These are phyloP conservation scores for Caenorhabditis uteleia DNA, from an alignment of 2,888 invertebrate species.

Conservation along the genomic window DNA sequence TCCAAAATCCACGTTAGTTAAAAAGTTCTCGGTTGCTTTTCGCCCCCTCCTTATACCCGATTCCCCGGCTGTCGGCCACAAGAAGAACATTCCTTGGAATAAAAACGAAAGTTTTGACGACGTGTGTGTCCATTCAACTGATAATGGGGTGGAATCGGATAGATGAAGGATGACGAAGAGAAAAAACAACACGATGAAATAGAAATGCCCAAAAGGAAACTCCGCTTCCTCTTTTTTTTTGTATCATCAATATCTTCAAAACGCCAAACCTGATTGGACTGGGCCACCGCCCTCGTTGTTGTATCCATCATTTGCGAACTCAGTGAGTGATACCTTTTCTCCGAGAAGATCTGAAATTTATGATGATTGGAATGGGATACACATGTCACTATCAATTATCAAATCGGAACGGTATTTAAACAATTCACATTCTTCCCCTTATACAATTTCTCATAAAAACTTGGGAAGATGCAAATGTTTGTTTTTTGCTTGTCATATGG, in stretches of 20 bases:
- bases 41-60: too few species aligned
- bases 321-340: constrained; percentile 49
- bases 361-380: not conserved
- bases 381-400: too few species aligned
- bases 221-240: not conserved
- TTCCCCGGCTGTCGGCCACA: too few species aligned
- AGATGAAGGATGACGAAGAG: constrained; percentile 3
- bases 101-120: not conserved
- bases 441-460: too few species aligned
- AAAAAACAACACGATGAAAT: not conserved
- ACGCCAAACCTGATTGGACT: constrained; percentile 59
- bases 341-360: constrained; percentile 52
- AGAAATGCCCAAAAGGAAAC: constrained; percentile 1
- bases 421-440: too few species aligned
- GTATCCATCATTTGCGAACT: constrained; percentile 66
- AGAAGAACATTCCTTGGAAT: not conserved
- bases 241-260: not conserved
- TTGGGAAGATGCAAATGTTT: too few species aligned
- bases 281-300: constrained; percentile 68
- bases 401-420: too few species aligned
- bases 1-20: too few species aligned
- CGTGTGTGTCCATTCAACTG: not conserved
- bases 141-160: constrained; percentile 2
- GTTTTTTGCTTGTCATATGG: too few species aligned
- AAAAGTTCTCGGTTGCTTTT: too few species aligned